phyloP scores from a whole-genome alignment of 1,140 invertebrate genomes.

The Cyrtorhinus lividipennis region DNA sequence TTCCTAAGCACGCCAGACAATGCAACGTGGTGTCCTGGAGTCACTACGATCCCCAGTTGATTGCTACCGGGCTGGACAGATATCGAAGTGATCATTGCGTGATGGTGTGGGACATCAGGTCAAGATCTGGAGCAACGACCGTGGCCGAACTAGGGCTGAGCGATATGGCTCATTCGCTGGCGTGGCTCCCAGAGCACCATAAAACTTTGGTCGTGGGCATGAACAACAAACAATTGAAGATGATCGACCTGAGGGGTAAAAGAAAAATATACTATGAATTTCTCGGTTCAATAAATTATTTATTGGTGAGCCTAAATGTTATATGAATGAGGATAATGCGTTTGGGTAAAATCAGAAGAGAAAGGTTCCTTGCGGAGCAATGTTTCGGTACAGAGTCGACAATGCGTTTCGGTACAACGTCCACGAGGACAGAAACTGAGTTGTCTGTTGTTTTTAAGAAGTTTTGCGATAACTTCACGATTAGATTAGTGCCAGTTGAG shows the following conservation, averaged over 20 bases:
- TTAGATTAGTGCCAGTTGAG: too few species aligned
- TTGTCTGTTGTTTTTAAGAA: too few species aligned
- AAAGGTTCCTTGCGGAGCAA: too few species aligned
- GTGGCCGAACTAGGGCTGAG: constrained; percentile 44
- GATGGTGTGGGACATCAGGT: constrained; percentile 51
- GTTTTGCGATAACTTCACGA: too few species aligned
- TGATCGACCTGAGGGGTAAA: constrained; percentile 82
- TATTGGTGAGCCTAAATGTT: too few species aligned
- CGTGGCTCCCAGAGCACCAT: constrained; percentile 63
- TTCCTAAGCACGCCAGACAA: constrained; percentile 60
- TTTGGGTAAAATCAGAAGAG: too few species aligned
- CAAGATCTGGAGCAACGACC: constrained; percentile 14
- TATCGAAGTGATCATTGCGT: constrained; percentile 68
- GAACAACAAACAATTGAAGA: constrained; percentile 74
- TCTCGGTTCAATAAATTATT: not conserved
- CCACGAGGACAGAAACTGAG: too few species aligned
- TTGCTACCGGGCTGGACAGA: constrained; percentile 66
- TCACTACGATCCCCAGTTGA: constrained; percentile 60
- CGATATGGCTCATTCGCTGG: constrained; percentile 68
- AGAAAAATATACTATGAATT: too few species aligned
- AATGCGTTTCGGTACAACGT: too few species aligned
- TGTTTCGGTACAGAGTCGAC: too few species aligned
- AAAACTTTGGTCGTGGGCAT: constrained; percentile 68
- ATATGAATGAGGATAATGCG: too few species aligned
- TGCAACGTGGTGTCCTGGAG: constrained; percentile 85